Conservation (phyloP, 2,113 vertebrate species). For the Malurus elegans region DNA sequence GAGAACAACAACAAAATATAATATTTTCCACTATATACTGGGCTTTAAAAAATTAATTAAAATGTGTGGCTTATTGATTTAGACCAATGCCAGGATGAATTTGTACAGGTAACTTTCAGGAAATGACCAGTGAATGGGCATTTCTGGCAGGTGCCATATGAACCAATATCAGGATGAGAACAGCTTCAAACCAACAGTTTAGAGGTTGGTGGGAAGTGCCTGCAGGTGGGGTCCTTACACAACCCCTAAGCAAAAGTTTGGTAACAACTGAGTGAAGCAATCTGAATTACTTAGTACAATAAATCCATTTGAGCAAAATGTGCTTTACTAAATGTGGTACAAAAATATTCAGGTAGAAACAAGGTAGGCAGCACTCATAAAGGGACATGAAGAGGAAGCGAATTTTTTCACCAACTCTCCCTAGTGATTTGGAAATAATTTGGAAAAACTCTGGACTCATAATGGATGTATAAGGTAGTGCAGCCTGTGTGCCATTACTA, state of each 20-base stretch:
- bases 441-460: background rate
- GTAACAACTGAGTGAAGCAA: background rate
- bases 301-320: background rate
- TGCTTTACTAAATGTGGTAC: background rate
- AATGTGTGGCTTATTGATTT: background rate
- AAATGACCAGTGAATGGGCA: rapidly evolving
- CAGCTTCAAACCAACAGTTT: background rate
- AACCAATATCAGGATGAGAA: background rate
- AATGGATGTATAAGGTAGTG: background rate
- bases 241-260: background rate
- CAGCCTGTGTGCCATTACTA: background rate
- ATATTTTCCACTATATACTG: background rate
- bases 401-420: rapidly evolving
- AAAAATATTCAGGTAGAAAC: background rate
- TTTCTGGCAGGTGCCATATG: background rate
- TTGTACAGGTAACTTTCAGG: background rate
- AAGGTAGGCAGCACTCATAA: background rate
- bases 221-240: background rate
- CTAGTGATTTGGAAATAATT: background rate
- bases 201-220: background rate
- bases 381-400: background rate
- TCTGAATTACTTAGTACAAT: background rate
- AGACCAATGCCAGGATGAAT: background rate
- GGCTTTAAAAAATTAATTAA: background rate
- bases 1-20: background rate